Percentiles rank a stretch among this genome's conserved stretches.
Conservation (phyloP, 92 coral and sea anemone genomes). For the Epizoanthus ramosus region DNA sequence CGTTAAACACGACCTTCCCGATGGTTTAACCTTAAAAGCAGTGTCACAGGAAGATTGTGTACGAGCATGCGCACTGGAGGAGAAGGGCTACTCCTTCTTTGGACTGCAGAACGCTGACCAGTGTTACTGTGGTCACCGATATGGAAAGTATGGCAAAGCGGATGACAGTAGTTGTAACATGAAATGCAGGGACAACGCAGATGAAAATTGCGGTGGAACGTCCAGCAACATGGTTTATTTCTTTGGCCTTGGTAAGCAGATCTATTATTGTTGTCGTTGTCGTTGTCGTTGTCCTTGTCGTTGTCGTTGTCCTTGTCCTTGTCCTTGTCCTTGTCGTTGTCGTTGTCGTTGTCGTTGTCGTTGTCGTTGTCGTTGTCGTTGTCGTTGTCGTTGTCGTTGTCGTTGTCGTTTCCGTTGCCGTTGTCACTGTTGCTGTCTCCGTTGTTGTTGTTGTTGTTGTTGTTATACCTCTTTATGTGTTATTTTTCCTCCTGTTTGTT, state of each 20-base stretch:
- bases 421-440: no score
- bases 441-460: neutral
- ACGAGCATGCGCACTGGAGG: slow-evolving; percentile 94
- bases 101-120: slow-evolving; percentile 90
- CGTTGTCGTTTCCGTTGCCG: no score
- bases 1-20: slow-evolving; percentile 76
- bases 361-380: no score
- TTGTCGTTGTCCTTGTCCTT: no score
- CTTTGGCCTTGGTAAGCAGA: slow-evolving; percentile 87
- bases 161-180: slow-evolving; percentile 75
- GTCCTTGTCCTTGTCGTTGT: no score
- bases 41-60: slow-evolving; percentile 95
- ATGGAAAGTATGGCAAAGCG: slow-evolving; percentile 91
- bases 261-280: no score
- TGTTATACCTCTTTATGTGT: neutral
- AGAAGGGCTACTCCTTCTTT: slow-evolving; percentile 90
- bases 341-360: no score
- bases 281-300: no score
- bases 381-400: no score
- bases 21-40: slow-evolving; percentile 61
- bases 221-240: slow-evolving; percentile 89
- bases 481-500: neutral
- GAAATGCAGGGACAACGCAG: slow-evolving; percentile 87
- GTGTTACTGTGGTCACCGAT: slow-evolving; percentile 94
- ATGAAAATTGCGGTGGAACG: slow-evolving; percentile 96